Evolutionary conservation across 2,113 vertebrate species (phyloP).

Genomic region (Typhlomys cinereus): DNA sequence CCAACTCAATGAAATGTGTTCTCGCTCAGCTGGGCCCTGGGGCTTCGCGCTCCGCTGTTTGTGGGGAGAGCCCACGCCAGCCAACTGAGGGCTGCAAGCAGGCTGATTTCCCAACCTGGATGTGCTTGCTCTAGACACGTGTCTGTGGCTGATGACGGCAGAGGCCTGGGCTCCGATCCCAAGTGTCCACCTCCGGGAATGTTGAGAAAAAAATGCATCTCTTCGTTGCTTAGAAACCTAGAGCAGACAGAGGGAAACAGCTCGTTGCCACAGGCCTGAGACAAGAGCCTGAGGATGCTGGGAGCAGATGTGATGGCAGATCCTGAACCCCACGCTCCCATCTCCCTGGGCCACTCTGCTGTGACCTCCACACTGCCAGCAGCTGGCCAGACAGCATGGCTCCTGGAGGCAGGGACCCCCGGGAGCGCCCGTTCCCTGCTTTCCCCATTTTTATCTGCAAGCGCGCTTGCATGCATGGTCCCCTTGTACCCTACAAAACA

Average conservation of each 20-base stretch:
- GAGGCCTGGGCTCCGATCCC: not conserved
- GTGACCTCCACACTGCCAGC: not conserved
- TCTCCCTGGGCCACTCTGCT: no score
- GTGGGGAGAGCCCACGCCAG: not conserved
- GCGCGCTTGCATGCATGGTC: no score
- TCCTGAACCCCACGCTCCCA: not conserved
- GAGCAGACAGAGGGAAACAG: conserved; percentile 10
- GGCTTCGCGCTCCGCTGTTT: not conserved
- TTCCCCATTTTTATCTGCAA: not conserved
- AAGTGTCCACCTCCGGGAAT: conserved; percentile 34
- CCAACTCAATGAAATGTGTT: conserved; percentile 48
- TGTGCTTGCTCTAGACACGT: not conserved
- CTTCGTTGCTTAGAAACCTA: conserved; percentile 43
- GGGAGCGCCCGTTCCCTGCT: not conserved
- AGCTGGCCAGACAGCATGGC: not conserved
- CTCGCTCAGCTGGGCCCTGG: not conserved
- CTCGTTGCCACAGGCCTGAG: not conserved
- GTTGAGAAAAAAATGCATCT: conserved; percentile 44
- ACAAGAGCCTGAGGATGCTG: not conserved
- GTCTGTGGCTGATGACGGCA: not conserved
- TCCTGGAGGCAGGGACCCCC: no score
- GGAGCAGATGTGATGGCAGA: not conserved
- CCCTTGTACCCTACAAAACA: accelerated
- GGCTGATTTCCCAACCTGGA: conserved; percentile 42
- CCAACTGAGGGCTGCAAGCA: not conserved